Evolutionary conservation across 2,797 vertebrate species (phyloP).

Genomic region (Pyrocephalus nanus): DNA sequence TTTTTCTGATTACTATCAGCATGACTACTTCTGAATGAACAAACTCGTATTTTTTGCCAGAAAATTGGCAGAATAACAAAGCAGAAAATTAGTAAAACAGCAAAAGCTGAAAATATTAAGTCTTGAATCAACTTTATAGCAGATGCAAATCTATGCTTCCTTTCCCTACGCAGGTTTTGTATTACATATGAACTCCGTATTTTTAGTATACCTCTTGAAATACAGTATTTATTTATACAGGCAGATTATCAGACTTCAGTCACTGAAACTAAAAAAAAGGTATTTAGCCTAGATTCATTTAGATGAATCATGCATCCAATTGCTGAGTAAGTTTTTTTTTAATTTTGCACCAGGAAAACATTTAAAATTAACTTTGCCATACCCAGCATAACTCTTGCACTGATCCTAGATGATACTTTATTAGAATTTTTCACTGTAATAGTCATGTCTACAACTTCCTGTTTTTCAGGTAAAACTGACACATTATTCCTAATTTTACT

Average conservation of each 20-base stretch:
- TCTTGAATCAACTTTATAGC: neutral
- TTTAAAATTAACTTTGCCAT: neutral
- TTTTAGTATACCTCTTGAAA: neutral
- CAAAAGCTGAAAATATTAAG: neutral
- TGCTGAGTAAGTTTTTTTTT: neutral
- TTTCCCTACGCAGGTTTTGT: neutral
- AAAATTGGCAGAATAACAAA: neutral
- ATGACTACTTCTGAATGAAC: neutral
- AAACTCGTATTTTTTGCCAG: neutral
- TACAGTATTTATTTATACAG: neutral
- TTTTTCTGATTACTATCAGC: neutral
- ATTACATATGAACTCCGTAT: neutral
- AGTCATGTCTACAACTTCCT: neutral
- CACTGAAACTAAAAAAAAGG: neutral
- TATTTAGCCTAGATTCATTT: neutral
- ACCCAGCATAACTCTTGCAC: neutral
- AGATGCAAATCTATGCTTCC: neutral
- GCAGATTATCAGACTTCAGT: neutral
- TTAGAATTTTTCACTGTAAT: neutral
- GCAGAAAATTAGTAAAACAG: neutral
- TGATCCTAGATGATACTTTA: neutral
- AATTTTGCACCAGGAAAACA: neutral
- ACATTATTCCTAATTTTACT: neutral
- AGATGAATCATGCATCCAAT: neutral
- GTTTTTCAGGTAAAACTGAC: neutral